Evolutionary conservation across 2,797 vertebrate genomes (phyloP), one percentile per base, ranked within the genome.

Genomic region (Pachyuromys duprasi): DNA sequence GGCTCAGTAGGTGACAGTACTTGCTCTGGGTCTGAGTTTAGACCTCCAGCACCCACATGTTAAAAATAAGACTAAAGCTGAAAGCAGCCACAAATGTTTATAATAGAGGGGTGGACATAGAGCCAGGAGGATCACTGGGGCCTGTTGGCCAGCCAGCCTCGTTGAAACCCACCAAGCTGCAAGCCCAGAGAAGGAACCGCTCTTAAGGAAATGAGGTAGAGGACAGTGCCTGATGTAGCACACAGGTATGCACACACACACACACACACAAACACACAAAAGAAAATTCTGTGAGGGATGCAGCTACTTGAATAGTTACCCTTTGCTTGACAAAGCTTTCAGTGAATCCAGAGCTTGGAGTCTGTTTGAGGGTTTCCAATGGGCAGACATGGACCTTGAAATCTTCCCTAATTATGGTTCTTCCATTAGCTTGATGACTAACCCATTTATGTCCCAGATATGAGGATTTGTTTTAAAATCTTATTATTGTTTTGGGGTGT

Each of bases 271-370:
- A 6, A 26, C 6, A 5, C 5, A 8, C 6, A 45, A 15, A 75
- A 28, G 42, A 24, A 28, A 45, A 3, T 15, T 15, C 42, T 45
- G 20, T 49, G 49, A 1, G 15, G 28, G 33, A 49, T 28, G 17
- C 67, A 89, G 45, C 65, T 55, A 39, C 39, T n/a, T 55, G 63
- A 72, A 45, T 0, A 15, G 26, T 63, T 45, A 33, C 82, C 82
- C 14, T 89, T 76, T 39, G 86, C 75, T 80, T 78, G 89, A 84
- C 75, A 75, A 92, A 94, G 36, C 36, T 14, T 72, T 55, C 11
- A 33, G 3, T 36, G 63, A 79, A 72, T 65, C 70, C 39, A 81
- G 80, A 84, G n/a, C 78, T 39, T 79, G 55, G 53, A 42, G 84
- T 67, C 94, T 26, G 39, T 53, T n/a, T 69, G 89, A 78, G 18